phyloP scores from a whole-genome alignment of 2,113 vertebrate genomes.

The Leucopsar rothschildi region DNA sequence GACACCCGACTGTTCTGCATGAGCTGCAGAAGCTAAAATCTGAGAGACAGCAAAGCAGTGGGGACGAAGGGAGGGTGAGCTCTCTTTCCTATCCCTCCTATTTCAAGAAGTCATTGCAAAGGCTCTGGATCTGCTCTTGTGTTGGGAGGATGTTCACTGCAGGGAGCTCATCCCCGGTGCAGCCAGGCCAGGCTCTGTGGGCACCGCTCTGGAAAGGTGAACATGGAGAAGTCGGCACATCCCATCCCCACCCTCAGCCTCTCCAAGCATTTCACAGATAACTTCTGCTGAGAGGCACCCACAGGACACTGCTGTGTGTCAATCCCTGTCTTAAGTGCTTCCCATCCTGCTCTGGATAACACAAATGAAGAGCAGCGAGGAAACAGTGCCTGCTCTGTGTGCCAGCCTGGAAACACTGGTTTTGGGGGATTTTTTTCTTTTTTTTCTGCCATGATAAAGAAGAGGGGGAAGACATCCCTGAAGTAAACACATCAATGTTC shows the following conservation, averaged over 20 bases:
- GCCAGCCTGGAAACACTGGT: neutral
- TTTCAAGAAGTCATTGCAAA: neutral
- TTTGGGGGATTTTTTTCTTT: neutral
- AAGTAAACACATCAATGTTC: neutral
- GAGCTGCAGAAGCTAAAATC: neutral
- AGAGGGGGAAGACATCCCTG: neutral
- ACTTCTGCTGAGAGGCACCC: neutral
- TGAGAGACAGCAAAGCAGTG: neutral
- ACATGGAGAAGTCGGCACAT: accelerated
- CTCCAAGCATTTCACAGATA: accelerated
- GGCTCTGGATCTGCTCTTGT: neutral
- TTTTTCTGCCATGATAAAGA: neutral
- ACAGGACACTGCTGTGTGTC: accelerated
- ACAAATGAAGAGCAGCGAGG: neutral
- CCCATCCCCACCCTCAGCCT: neutral
- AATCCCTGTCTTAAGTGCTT: neutral
- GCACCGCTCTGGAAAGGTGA: neutral
- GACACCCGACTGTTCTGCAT: neutral
- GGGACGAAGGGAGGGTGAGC: neutral
- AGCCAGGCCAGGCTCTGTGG: neutral
- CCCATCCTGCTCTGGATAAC: neutral
- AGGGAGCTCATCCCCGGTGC: accelerated
- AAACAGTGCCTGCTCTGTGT: accelerated
- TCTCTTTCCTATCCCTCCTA: neutral
- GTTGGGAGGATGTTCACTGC: accelerated